A percentile compares a stretch with the other conserved stretches of the same genome.
These are phyloP conservation scores for Himalopsyche japonica DNA, from an alignment of 2,888 invertebrate species.

Conservation along the genomic window DNA sequence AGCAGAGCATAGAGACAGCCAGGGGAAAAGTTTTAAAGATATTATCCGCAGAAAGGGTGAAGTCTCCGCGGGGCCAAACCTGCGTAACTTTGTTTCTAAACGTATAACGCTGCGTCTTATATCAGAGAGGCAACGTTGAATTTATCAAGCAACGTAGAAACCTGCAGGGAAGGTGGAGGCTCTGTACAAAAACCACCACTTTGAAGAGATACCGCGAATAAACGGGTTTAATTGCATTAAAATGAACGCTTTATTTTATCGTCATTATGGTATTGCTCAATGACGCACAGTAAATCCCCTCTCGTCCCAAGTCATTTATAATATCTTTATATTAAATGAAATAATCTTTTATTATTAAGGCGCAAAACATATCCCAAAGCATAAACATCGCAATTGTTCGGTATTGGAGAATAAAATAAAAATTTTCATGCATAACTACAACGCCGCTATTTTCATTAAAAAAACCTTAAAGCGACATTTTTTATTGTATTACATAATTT, in stretches of 20 bases:
- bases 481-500: too few species aligned
- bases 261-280: background rate
- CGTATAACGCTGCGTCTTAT: background rate
- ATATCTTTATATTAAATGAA: too few species aligned
- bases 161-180: background rate
- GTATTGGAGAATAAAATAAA: too few species aligned
- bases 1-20: conserved; percentile 3
- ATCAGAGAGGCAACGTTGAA: background rate
- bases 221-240: background rate
- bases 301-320: too few species aligned
- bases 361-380: too few species aligned
- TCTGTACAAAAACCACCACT: background rate
- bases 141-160: background rate
- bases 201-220: background rate
- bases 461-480: too few species aligned
- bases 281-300: background rate
- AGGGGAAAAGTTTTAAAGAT: conserved; percentile 59
- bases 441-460: too few species aligned
- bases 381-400: too few species aligned
- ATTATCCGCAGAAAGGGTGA: conserved; percentile 44
- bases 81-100: conserved; percentile 35
- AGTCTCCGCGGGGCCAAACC: conserved; percentile 36
- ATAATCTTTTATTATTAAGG: too few species aligned
- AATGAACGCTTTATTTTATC: background rate
- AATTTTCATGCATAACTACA: too few species aligned